Conservation (phyloP, 2,888 invertebrate genomes). For the Antheraea yamamai region DNA sequence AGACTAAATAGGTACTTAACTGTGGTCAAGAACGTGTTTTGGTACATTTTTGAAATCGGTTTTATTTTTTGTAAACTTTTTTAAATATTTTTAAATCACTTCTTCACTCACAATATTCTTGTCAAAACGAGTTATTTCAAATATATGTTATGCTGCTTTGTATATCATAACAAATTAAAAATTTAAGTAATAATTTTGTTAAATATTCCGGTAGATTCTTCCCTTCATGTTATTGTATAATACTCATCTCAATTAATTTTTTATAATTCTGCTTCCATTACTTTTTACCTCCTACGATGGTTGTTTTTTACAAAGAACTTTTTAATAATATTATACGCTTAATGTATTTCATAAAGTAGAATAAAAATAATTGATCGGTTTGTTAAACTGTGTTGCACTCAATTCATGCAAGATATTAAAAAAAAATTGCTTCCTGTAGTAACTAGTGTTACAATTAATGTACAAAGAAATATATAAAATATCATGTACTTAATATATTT, state of each 20-base stretch:
- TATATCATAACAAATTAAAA: no score
- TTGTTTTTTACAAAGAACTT: background rate
- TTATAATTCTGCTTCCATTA: background rate
- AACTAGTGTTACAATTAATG: background rate
- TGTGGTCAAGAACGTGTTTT: no score
- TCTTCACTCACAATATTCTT: no score
- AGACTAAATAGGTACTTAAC: no score
- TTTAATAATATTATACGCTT: background rate
- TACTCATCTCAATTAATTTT: background rate
- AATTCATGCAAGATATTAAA: background rate
- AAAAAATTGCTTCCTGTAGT: background rate
- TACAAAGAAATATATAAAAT: background rate
- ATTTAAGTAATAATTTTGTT: no score
- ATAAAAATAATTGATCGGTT: background rate
- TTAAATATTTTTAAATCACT: no score
- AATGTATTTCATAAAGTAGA: background rate
- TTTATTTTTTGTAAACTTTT: no score
- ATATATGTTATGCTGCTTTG: no score
- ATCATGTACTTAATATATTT: background rate
- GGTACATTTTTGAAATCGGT: no score
- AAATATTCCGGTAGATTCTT: no score
- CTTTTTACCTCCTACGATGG: background rate
- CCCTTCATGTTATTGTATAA: no score
- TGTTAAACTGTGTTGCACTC: background rate
- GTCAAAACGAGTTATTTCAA: no score